A percentile compares a stretch with the other conserved stretches of the same genome.
Evolutionary conservation across 2,888 invertebrate species (phyloP).

Genomic region (Drosophila fulvimacula): DNA sequence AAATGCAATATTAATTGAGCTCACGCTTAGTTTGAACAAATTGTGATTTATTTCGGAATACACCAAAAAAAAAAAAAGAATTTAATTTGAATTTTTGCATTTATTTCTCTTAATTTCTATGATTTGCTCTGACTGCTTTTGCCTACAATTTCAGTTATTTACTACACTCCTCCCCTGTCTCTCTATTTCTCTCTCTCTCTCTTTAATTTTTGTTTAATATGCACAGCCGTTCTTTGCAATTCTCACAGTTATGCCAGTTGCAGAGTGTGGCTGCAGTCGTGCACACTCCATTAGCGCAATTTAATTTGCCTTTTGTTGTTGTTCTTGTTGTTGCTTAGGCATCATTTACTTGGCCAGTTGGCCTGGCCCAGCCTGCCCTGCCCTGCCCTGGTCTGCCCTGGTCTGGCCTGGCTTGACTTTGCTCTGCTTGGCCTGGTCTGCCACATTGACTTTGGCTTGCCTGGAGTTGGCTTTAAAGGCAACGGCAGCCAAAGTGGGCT

Average conservation of each 20-base stretch:
- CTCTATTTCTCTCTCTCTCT: not conserved
- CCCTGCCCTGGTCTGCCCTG: slow-evolving; percentile 34
- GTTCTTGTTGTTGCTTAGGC: slow-evolving; percentile 6
- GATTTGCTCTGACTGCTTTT: not conserved
- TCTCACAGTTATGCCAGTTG: not conserved
- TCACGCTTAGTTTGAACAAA: not conserved
- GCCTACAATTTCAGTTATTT: too few species aligned
- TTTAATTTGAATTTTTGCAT: not conserved
- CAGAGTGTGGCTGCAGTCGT: slow-evolving; percentile 3
- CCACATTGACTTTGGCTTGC: slow-evolving; percentile 38
- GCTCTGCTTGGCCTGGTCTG: slow-evolving; percentile 19
- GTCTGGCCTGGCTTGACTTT: slow-evolving; percentile 24
- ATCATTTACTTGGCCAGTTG: slow-evolving; percentile 51
- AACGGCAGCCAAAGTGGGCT: slow-evolving; percentile 19
- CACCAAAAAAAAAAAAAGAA: not conserved
- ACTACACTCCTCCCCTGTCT: too few species aligned
- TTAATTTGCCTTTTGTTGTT: slow-evolving; percentile 11
- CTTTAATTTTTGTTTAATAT: too few species aligned
- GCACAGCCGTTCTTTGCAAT: not conserved
- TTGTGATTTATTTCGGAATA: not conserved
- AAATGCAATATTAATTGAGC: slow-evolving; percentile 7
- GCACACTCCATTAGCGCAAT: not conserved
- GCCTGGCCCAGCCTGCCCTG: slow-evolving; percentile 19
- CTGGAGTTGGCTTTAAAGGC: slow-evolving; percentile 40
- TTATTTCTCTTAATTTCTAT: not conserved